Evolutionary conservation across 2,888 invertebrate genomes (phyloP), one percentile per base, ranked within the genome.

Genomic region (Cecidostiba fungosa): DNA sequence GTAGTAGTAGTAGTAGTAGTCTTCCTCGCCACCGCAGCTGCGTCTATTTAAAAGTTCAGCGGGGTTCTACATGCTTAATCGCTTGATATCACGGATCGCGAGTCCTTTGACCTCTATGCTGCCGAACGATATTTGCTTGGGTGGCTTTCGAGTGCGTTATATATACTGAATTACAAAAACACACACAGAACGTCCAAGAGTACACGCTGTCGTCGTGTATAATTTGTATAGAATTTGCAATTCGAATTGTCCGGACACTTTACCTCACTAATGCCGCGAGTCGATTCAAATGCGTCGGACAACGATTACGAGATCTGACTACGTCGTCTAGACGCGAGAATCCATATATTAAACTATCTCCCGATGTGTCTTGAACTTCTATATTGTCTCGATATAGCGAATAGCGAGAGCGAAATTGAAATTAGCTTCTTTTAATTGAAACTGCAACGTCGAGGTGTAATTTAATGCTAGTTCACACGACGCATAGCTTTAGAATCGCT

Each of bases 31-130:
- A 43, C 16, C 43, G 14, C 66, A 4, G 3, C 54, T 0, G 14
- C 62, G 69, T 82, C 84, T 81, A 81, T 86, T 86, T 86, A 86
- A 86, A 86, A 86, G 86, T 86, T 86, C 32, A 39, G n/a, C 76
- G 23, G 0, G 26, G 19, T 16, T 26, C 39, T 6, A 16, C 10
- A 36, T n/a, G 36, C 69, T 73, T 86, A 86, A 86, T 85, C 86
- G 85, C 82, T 72, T 76, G 69, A 77, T 85, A 86, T 86, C 86
- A 86, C 86, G 86, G 79, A 77, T 79, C 80, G 72, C 69, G 73
- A 85, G 86, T 86, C 86, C 86, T 86, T 86, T 86, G 82, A 85
- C 86, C 86, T 82, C 84, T 50, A 66, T 39, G 23, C 12, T 43
- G 62, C 16, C 80, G 70, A 72, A 62, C 78, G 70, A 79, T 70